Conservation (phyloP, 2,797 vertebrate genomes). For the Lycodopsis pacificus region DNA sequence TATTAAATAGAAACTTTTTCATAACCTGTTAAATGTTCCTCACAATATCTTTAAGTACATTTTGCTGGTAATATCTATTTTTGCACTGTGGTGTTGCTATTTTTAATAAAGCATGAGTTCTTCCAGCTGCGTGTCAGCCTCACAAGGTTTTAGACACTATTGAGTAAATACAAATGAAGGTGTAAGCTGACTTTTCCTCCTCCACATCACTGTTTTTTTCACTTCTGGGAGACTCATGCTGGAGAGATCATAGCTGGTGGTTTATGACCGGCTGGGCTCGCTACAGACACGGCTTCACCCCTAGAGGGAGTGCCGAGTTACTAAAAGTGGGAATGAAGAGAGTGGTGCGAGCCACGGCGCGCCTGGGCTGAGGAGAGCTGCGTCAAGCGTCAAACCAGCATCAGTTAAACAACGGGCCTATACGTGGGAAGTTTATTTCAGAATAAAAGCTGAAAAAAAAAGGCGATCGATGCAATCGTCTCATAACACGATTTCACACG, state of each 20-base stretch:
- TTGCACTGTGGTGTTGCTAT: background rate
- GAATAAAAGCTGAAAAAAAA: slow-evolving; percentile 20
- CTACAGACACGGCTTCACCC: slow-evolving; percentile 55
- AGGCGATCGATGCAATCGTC: too few relatives aligned
- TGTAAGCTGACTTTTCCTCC: background rate
- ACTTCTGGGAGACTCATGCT: background rate
- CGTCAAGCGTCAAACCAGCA: slow-evolving; percentile 49
- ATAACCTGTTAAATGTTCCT: too few relatives aligned
- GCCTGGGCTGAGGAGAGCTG: slow-evolving; percentile 54
- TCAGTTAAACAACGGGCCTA: slow-evolving; percentile 16
- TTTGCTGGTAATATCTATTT: background rate
- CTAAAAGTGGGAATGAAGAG: slow-evolving; percentile 49
- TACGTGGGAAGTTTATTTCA: background rate
- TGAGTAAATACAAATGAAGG: background rate
- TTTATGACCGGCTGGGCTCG: slow-evolving; percentile 23
- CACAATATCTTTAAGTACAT: background rate
- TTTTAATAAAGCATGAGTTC: background rate
- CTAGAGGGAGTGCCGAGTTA: slow-evolving; percentile 71
- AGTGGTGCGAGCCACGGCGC: slow-evolving; percentile 54
- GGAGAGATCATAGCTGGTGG: slow-evolving; percentile 23
- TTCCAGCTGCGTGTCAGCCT: background rate
- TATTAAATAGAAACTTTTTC: too few relatives aligned
- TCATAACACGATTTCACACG: too few relatives aligned
- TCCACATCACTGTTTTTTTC: background rate
- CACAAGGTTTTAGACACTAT: background rate